Evolutionary conservation across 2,113 vertebrate species (phyloP).

Genomic region (Rhinopithecus roxellana): DNA sequence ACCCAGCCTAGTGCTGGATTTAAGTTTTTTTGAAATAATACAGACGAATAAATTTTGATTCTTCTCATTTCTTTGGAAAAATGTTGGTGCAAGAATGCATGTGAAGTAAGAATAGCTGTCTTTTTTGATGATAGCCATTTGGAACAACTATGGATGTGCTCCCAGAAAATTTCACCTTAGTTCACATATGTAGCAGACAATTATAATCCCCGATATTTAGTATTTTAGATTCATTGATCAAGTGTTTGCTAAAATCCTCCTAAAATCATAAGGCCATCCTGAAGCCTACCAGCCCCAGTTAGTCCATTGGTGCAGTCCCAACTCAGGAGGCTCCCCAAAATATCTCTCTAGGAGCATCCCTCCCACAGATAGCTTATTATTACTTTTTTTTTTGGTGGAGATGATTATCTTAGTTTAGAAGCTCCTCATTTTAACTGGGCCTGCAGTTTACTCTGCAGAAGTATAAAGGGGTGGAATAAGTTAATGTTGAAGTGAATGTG

Average conservation of each 20-base stretch:
- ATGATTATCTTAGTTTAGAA: not conserved
- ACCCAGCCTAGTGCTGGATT: not conserved
- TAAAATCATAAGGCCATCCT: not conserved
- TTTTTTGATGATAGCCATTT: not conserved
- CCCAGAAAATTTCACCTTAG: not conserved
- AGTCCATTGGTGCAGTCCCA: not conserved
- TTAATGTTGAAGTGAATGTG: not conserved
- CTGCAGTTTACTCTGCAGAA: not conserved
- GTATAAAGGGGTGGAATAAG: not conserved
- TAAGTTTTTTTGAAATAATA: not conserved
- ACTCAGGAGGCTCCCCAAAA: not conserved
- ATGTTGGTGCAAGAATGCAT: not conserved
- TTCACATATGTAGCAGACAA: not conserved
- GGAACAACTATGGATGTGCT: not conserved
- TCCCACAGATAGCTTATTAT: not conserved
- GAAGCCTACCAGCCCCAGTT: not conserved
- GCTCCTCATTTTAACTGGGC: not conserved
- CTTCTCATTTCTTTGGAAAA: slow-evolving; percentile 34
- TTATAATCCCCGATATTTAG: not conserved
- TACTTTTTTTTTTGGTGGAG: not conserved
- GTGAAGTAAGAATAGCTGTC: not conserved
- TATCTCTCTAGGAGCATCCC: not conserved
- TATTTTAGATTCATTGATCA: not conserved
- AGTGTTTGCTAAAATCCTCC: not conserved
- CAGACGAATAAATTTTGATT: not conserved